A percentile compares a stretch with the other conserved stretches of the same genome.
Conservation (phyloP, 2,888 invertebrate species). For the Dendrolimus pini region DNA sequence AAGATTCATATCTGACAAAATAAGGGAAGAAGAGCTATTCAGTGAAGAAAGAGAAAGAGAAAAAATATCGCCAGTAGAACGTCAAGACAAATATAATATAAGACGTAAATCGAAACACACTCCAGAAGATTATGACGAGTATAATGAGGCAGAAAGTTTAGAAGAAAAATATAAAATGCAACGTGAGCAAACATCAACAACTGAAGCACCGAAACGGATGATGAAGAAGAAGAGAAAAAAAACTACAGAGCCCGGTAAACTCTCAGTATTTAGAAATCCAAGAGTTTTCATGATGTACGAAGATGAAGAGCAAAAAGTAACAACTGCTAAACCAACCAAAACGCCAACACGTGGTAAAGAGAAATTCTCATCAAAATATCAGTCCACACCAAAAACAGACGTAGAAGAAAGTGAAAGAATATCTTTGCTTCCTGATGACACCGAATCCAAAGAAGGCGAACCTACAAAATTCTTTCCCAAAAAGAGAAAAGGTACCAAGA, state of each 20-base stretch:
- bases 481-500: slow-evolving; percentile 37
- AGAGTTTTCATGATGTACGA: slow-evolving; percentile 41
- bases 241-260: slow-evolving; percentile 30
- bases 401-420: slow-evolving; percentile 37
- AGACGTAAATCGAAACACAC: slow-evolving; percentile 13
- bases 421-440: slow-evolving; percentile 46
- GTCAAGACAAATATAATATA: slow-evolving; percentile 34
- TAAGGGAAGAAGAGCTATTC: slow-evolving; percentile 55
- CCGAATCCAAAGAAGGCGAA: slow-evolving; percentile 35
- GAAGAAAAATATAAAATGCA: slow-evolving; percentile 44
- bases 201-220: slow-evolving; percentile 17
- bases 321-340: slow-evolving; percentile 10
- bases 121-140: slow-evolving; percentile 46
- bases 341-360: slow-evolving; percentile 9
- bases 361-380: slow-evolving; percentile 30
- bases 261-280: slow-evolving; percentile 59
- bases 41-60: slow-evolving; percentile 48
- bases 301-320: slow-evolving; percentile 32
- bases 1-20: slow-evolving; percentile 45
- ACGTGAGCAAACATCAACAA: slow-evolving; percentile 15
- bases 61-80: slow-evolving; percentile 17
- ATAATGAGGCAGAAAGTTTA: slow-evolving; percentile 33
- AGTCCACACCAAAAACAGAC: slow-evolving; percentile 10
- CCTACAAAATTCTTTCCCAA: slow-evolving; percentile 58
- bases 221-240: slow-evolving; percentile 22